Base-by-base conservation (phyloP, 1,140 invertebrate genomes). In the Camponotus vicinus region DNA sequence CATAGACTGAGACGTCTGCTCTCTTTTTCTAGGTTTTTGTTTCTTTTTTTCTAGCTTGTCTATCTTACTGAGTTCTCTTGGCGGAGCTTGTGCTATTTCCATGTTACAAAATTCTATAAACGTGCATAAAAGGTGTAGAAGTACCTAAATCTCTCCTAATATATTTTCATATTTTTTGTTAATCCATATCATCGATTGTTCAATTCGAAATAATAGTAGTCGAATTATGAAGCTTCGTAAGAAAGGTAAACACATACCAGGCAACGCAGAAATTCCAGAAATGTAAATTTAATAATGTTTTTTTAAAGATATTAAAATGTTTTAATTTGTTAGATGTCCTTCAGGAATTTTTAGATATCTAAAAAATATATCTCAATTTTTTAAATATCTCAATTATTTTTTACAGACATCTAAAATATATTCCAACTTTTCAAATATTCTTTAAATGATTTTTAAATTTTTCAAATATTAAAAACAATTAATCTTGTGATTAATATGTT, bases 71-170 rank as follows among this genome's bases (percentile, higher is more conserved):
- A 37, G 13, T 71, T 69, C 18, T n/a, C 21, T 34, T 32, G 64
- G 32, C 32, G 55, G 34, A 32, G 61, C 61, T 80, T 67, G 40
- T 69, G 55, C 71, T 73, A 57, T 61, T 85, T 73, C 37, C 83
- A 71, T 70, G 27, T 27, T 27, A 85, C 32, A 9, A 59, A n/a
- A 11, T n/a, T 75, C 9, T 59, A n/a, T 21, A 37, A 11, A 59
- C 13, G 6, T 40, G 15, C 49, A 49, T 13, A 15, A 4, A 34
- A 15, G 32, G 15, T 27, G 13, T 27, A 13, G 4, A 42, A 67
- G 37, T 49, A 45, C n/a, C 37, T 64, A 67, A n/a, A 42, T 18
- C 5, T 52, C 49, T 5, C 49, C 15, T 52, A 52, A 52, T 52
- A 15, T 18, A 52, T 15, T 52, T 52, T 6, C 3, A 52, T 52